Evolutionary conservation across 2,113 vertebrate genomes (phyloP).

Genomic region (Cacatua alba): DNA sequence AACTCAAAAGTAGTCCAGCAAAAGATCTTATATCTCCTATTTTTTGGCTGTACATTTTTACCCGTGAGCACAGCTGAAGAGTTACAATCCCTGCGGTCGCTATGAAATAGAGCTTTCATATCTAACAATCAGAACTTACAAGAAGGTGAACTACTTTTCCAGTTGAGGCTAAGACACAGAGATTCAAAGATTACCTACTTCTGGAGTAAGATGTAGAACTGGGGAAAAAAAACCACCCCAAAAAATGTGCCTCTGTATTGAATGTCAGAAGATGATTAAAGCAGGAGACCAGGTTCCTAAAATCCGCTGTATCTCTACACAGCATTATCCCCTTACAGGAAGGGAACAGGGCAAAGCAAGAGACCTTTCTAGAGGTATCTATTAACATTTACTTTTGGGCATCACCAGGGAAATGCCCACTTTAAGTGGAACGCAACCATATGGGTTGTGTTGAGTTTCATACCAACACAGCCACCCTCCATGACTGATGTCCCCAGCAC

Average conservation of each 20-base stretch:
- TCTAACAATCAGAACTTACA: conserved; percentile 8
- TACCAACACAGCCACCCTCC: not conserved
- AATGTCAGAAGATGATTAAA: not conserved
- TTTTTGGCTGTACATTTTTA: conserved; percentile 27
- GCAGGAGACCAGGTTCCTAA: not conserved
- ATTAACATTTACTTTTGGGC: not conserved
- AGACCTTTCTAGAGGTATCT: not conserved
- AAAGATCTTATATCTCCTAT: conserved; percentile 43
- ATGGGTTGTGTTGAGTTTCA: not conserved
- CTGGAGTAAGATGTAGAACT: not conserved
- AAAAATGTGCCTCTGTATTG: not conserved
- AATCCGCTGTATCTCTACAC: not conserved
- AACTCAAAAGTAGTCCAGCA: conserved; percentile 58
- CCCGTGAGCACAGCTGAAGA: conserved; percentile 13
- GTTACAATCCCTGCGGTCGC: not conserved
- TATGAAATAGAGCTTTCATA: conserved; percentile 42
- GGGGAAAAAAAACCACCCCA: not conserved
- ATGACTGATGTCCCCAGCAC: not conserved
- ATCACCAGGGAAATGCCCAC: not conserved
- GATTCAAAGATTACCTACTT: conserved; percentile 12
- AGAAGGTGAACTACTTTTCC: conserved; percentile 21
- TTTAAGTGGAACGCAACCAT: not conserved
- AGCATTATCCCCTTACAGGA: not conserved
- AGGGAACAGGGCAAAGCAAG: not conserved
- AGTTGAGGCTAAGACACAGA: not conserved